Evolutionary conservation across 23 tunicate genomes (phyloP).

Genomic region (Ciona savignyi): DNA sequence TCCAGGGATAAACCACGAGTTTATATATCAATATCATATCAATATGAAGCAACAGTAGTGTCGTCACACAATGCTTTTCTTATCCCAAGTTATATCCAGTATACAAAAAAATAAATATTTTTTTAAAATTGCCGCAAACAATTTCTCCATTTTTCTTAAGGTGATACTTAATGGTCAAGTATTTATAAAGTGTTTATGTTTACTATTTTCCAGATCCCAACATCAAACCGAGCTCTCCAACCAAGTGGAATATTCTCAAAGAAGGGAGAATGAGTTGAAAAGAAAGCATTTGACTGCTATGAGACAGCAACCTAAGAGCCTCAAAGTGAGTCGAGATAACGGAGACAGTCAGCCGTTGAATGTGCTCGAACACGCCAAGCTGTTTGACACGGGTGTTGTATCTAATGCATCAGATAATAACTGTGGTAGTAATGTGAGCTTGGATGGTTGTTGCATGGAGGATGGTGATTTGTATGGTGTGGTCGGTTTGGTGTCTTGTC

Average conservation of each 20-base stretch:
- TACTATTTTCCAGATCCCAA: slow-evolving; percentile 74
- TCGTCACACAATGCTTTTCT: too few relatives aligned
- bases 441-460: not conserved
- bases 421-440: not conserved
- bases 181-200: too few relatives aligned
- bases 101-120: too few relatives aligned
- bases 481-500: slow-evolving; percentile 4
- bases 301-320: slow-evolving; percentile 83
- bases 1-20: too few relatives aligned
- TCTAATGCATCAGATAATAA: not conserved
- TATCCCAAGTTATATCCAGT: too few relatives aligned
- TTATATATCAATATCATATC: too few relatives aligned
- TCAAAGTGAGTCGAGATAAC: slow-evolving; percentile 58
- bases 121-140: too few relatives aligned
- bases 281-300: slow-evolving; percentile 78
- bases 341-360: not conserved
- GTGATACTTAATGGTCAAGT: too few relatives aligned
- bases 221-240: slow-evolving; percentile 89
- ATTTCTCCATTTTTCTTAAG: too few relatives aligned
- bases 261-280: slow-evolving; percentile 69
- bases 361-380: not conserved
- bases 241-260: slow-evolving; percentile 82
- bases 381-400: not conserved
- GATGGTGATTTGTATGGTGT: slow-evolving; percentile 12
- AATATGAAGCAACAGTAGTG: too few relatives aligned